phyloP scores from a whole-genome alignment of 2,113 vertebrate species.

The Mirounga angustirostris region DNA sequence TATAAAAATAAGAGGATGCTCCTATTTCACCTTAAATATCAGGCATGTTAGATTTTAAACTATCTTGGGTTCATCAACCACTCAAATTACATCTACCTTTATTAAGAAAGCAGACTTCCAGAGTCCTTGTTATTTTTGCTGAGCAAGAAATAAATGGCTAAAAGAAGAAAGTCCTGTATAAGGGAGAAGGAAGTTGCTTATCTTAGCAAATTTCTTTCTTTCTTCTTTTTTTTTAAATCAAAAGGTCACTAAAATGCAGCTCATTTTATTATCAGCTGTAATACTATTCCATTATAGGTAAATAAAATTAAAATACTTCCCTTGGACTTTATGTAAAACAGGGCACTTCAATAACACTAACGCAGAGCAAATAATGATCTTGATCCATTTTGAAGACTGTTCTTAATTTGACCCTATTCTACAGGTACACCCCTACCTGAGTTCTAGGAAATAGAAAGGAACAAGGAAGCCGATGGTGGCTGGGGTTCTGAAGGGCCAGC shows the following conservation, averaged over 20 bases:
- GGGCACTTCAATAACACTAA: not conserved
- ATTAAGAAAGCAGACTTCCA: not conserved
- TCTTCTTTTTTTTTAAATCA: not conserved
- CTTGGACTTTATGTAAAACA: not conserved
- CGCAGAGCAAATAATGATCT: constrained; percentile 19
- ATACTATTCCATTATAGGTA: not conserved
- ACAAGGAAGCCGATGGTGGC: not conserved
- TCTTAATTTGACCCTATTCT: constrained; percentile 20
- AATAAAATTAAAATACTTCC: constrained; percentile 32
- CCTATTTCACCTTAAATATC: not conserved
- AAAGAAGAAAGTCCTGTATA: not conserved
- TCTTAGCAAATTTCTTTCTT: not conserved
- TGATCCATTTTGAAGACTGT: not conserved
- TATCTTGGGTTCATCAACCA: not conserved
- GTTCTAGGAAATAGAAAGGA: not conserved
- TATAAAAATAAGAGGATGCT: not conserved
- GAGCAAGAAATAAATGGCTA: constrained; percentile 11
- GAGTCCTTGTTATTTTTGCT: not conserved
- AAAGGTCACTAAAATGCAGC: constrained; percentile 20
- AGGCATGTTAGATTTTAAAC: constrained; percentile 43
- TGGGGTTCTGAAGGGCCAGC: not conserved
- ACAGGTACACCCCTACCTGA: not conserved
- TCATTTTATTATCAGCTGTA: not conserved
- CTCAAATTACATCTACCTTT: not conserved
- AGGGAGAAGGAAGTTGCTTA: not conserved